phyloP scores from a whole-genome alignment of 2,888 invertebrate genomes.

The Shargacucullia verbasci region DNA sequence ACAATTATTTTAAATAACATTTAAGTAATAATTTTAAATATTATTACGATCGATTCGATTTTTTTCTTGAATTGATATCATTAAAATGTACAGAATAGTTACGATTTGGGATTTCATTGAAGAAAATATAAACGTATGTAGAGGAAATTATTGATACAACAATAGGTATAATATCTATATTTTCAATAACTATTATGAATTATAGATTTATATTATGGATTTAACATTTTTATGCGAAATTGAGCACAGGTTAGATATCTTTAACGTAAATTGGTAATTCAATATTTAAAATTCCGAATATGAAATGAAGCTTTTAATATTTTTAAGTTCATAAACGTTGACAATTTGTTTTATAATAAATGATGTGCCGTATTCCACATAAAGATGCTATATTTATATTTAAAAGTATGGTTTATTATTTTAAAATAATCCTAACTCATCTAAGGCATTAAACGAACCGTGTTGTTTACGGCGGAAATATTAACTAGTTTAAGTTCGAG shows the following conservation, averaged over 20 bases:
- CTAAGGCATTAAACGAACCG: constrained; percentile 77
- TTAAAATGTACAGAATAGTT: constrained; percentile 37
- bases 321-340: too few relatives aligned
- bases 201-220: constrained; percentile 28
- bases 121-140: constrained; percentile 42
- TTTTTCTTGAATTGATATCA: constrained; percentile 17
- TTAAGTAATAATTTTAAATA: constrained; percentile 40
- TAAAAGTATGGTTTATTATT: constrained; percentile 45
- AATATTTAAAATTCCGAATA: too few relatives aligned
- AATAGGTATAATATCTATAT: constrained; percentile 56
- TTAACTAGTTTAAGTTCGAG: constrained; percentile 60
- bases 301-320: too few relatives aligned
- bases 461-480: constrained; percentile 68
- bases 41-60: constrained; percentile 3
- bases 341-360: too few relatives aligned
- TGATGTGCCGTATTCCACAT: constrained; percentile 32
- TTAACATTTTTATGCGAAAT: constrained; percentile 34
- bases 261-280: too few relatives aligned
- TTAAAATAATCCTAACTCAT: constrained; percentile 66
- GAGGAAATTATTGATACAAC: constrained; percentile 57
- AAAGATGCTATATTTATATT: constrained; percentile 42
- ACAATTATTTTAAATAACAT: constrained; percentile 42
- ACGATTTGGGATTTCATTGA: constrained; percentile 46
- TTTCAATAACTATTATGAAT: constrained; percentile 49
- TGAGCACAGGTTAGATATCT: background rate